These are phyloP conservation scores for Bombus confusus DNA, from an alignment of 1,140 invertebrate species.

Conservation along the genomic window DNA sequence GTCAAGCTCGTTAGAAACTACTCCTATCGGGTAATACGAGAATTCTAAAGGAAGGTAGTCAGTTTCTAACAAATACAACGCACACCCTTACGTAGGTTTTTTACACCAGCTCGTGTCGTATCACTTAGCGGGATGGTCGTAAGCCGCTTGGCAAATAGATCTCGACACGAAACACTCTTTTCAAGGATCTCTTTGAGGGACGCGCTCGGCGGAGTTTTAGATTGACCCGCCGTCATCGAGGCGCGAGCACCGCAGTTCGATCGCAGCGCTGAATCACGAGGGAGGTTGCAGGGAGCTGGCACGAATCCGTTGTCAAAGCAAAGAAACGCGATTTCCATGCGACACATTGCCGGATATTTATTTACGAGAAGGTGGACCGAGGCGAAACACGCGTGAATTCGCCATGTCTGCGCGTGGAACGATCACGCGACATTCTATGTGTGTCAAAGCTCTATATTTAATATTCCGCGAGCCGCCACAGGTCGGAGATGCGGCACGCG, in stretches of 20 bases:
- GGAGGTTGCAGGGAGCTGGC: not conserved
- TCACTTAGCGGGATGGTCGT: slow-evolving; percentile 49
- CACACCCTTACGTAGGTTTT: slow-evolving; percentile 41
- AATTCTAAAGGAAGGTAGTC: slow-evolving; percentile 58
- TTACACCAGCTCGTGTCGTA: not conserved
- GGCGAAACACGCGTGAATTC: not conserved
- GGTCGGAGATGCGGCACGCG: not conserved
- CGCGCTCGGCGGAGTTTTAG: not conserved
- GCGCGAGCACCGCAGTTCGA: not conserved
- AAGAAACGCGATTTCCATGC: not conserved
- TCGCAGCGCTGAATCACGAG: not conserved
- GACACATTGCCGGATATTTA: slow-evolving; percentile 14
- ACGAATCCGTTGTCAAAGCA: not conserved
- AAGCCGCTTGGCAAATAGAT: slow-evolving; percentile 57
- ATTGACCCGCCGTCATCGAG: no score
- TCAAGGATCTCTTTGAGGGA: slow-evolving; percentile 42
- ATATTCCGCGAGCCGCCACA: slow-evolving; percentile 5
- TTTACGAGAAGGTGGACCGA: not conserved
- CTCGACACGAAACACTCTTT: slow-evolving; percentile 45
- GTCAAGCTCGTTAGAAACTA: not conserved
- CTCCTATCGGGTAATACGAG: slow-evolving; percentile 48
- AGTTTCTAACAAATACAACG: slow-evolving; percentile 70
- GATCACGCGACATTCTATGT: slow-evolving; percentile 40
- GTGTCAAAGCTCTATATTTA: slow-evolving; percentile 51
- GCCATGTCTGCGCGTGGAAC: not conserved